Evolutionary conservation across 2,888 invertebrate genomes (phyloP), one percentile per base, ranked within the genome.

Genomic region (Idaea aversata): DNA sequence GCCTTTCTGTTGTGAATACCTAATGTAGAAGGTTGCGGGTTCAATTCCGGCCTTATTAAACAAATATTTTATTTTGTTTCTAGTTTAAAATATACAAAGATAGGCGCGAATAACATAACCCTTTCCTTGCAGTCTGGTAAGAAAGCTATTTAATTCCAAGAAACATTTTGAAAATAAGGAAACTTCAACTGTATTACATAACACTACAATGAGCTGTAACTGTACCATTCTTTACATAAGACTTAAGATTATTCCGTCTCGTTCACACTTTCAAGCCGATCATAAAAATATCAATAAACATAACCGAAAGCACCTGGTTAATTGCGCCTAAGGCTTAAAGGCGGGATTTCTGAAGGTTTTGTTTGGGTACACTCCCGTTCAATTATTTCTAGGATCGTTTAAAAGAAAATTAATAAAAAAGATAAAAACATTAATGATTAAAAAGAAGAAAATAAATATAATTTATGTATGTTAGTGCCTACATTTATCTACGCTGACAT

Each of bases 261-360:
- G 34, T 59, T 59, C 59, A 59, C 59, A 59, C 64, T 59, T 59
- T 16, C 34, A 59, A 59, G 59, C 66, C 69, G 65, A 73, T 73
- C 70, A 75, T 75, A 77, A 78, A 79, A 79, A 77, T 79, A 80
- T 78, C 78, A 77, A 80, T 80, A 80, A 80, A 77, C 75, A 77
- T 79, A 75, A 78, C 77, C 72, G 64, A 47, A 64, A 76, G 71
- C 64, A 69, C 72, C 66, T 67, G 72, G 65, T 75, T 75, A 75
- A 75, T 74, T 74, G 70, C 68, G 66, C 61, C 63, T 60, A 66
- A 63, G 68, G 70, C 73, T 72, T 70, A 70, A 70, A 65, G 64
- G 61, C 66, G 68, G 70, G 67, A 66, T 72, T 75, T 70, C 60
- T 63, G 65, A 58, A 66, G 70, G 67, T 67, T 63, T 69, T 67